phyloP scores from a whole-genome alignment of 2,888 invertebrate species.

The Hypsopygia costalis region DNA sequence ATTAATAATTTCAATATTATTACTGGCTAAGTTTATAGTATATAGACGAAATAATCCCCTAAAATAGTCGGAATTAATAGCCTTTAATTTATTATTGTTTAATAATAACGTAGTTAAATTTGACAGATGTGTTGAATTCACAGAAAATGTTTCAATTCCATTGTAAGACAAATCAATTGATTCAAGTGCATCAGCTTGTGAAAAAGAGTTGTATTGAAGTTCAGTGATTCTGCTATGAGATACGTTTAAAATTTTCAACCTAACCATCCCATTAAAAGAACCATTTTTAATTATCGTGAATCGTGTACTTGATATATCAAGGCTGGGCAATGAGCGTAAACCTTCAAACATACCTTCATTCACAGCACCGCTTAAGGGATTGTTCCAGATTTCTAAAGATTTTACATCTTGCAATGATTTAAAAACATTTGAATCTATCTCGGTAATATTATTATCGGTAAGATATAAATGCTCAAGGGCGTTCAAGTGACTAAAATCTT shows the following conservation, averaged over 20 bases:
- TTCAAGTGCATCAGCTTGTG: slow-evolving; percentile 37
- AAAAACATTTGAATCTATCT: slow-evolving; percentile 41
- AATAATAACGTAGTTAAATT: slow-evolving; percentile 36
- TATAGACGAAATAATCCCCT: slow-evolving; percentile 28
- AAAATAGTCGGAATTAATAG: slow-evolving; percentile 28
- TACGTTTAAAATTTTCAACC: slow-evolving; percentile 44
- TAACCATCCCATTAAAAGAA: slow-evolving; percentile 48
- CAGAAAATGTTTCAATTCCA: slow-evolving; percentile 31
- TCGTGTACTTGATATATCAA: slow-evolving; percentile 48
- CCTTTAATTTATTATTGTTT: slow-evolving; percentile 43
- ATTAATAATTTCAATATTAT: slow-evolving; percentile 31
- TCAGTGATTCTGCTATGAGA: slow-evolving; percentile 42
- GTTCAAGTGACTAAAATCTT: slow-evolving; percentile 34
- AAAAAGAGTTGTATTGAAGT: slow-evolving; percentile 47
- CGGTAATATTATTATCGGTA: slow-evolving; percentile 47
- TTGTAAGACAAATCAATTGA: slow-evolving; percentile 55
- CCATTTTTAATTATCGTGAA: slow-evolving; percentile 40
- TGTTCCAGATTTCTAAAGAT: slow-evolving; percentile 46
- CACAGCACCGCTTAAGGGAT: slow-evolving; percentile 42
- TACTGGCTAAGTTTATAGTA: slow-evolving; percentile 37
- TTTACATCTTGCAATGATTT: slow-evolving; percentile 33
- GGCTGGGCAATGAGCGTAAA: slow-evolving; percentile 38
- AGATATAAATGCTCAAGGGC: slow-evolving; percentile 46
- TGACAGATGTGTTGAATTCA: slow-evolving; percentile 44
- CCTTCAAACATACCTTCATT: slow-evolving; percentile 45